These are phyloP conservation scores for Eulemur macaco DNA, from an alignment of 2,113 vertebrate species.

Conservation along the genomic window DNA sequence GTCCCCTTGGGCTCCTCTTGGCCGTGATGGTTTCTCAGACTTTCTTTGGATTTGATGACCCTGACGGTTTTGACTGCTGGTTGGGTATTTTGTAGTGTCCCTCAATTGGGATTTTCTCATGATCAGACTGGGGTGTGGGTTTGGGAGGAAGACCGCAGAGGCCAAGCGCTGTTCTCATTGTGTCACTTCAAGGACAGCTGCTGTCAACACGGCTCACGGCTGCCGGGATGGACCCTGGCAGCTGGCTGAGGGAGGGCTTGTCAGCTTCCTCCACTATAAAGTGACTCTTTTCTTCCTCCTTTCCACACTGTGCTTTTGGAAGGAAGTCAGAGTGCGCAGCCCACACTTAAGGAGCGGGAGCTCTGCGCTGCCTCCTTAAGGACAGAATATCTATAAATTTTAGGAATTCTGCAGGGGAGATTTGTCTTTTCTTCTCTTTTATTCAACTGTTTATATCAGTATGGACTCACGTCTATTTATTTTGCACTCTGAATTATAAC, in stretches of 20 bases:
- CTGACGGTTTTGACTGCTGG: background rate
- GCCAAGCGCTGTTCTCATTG: accelerated
- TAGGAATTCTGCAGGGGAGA: background rate
- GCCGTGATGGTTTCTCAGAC: background rate
- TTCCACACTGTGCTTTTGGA: accelerated
- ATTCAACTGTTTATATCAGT: accelerated
- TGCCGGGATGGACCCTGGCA: background rate
- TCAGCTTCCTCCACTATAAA: background rate
- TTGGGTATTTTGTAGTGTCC: background rate
- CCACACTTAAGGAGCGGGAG: background rate
- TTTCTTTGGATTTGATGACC: background rate
- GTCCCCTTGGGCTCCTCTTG: background rate
- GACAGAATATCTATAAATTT: background rate
- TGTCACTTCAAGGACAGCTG: accelerated
- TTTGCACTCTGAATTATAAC: background rate
- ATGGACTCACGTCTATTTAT: accelerated
- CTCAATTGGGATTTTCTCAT: background rate
- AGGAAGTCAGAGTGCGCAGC: accelerated
- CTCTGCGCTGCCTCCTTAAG: background rate
- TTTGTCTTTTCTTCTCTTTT: background rate
- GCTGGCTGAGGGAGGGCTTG: accelerated
- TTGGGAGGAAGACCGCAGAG: background rate
- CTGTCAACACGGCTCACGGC: accelerated
- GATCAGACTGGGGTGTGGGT: background rate
- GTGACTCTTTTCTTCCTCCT: background rate